A percentile compares a stretch with the other conserved stretches of the same genome.
Conservation (phyloP, 2,797 vertebrate species). For the Argyrosomus regius region DNA sequence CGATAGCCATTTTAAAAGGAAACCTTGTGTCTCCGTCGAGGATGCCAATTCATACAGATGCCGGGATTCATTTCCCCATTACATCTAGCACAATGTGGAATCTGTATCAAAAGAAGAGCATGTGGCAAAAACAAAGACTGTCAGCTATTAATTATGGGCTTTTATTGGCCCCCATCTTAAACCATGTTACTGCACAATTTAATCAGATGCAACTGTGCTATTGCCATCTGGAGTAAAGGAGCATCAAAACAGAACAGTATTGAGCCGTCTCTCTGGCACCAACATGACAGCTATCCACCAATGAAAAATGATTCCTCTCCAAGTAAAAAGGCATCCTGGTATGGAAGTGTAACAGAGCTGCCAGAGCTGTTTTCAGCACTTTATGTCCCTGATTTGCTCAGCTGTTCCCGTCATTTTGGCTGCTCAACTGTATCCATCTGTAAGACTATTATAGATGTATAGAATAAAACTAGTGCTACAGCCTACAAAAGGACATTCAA, state of each 20-base stretch:
- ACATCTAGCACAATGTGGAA: constrained; percentile 32
- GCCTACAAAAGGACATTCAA: constrained; percentile 38
- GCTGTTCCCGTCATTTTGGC: constrained; percentile 46
- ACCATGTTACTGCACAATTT: constrained; percentile 55
- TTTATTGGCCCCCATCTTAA: constrained; percentile 62
- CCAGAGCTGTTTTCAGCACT: constrained; percentile 53
- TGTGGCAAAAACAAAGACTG: constrained; percentile 44
- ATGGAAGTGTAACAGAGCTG: constrained; percentile 31
- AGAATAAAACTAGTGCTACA: constrained; percentile 18
- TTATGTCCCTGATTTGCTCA: constrained; percentile 55
- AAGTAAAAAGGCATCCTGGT: constrained; percentile 47
- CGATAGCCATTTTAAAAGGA: not conserved
- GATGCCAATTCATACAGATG: not conserved
- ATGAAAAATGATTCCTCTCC: constrained; percentile 62
- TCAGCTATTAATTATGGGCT: constrained; percentile 64
- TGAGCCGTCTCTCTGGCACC: constrained; percentile 55
- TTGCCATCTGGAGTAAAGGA: constrained; percentile 66
- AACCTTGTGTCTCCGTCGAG: not conserved
- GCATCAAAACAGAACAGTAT: constrained; percentile 54
- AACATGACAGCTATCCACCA: constrained; percentile 61
- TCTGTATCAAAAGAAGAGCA: constrained; percentile 38
- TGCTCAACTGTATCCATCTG: constrained; percentile 44
- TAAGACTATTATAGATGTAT: constrained; percentile 24
- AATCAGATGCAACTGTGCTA: constrained; percentile 62
- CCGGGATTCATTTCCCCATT: not conserved